phyloP scores from a whole-genome alignment of 2,113 vertebrate genomes.

The Ranitomeya variabilis region DNA sequence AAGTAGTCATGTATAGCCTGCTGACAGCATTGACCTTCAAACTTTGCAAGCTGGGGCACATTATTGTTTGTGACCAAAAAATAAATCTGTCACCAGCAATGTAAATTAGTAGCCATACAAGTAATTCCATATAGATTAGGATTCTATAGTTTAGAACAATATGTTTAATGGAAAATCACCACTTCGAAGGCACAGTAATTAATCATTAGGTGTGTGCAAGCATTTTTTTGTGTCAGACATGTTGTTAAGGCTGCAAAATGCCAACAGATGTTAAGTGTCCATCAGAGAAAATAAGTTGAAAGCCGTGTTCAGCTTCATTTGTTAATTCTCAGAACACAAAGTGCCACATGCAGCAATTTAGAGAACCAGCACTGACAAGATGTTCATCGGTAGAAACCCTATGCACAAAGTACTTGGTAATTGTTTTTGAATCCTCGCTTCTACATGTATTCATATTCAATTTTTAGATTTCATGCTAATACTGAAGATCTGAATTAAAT shows the following conservation, averaged over 20 bases:
- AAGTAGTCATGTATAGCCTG: not conserved
- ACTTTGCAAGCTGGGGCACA: not conserved
- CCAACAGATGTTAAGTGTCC: slow-evolving; percentile 56
- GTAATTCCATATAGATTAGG: slow-evolving; percentile 41
- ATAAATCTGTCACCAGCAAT: slow-evolving; percentile 39
- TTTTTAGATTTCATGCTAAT: slow-evolving; percentile 9
- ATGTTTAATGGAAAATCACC: slow-evolving; percentile 50
- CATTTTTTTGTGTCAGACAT: slow-evolving; percentile 49
- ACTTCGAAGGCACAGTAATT: slow-evolving; percentile 42
- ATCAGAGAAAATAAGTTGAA: slow-evolving; percentile 53
- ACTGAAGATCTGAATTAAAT: not conserved
- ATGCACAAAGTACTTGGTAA: slow-evolving; percentile 8
- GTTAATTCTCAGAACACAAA: slow-evolving; percentile 51
- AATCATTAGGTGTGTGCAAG: slow-evolving; percentile 51
- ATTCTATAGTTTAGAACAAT: slow-evolving; percentile 46
- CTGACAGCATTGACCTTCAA: slow-evolving; percentile 24
- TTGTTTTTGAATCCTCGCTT: slow-evolving; percentile 19
- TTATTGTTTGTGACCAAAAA: not conserved
- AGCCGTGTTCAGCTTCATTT: slow-evolving; percentile 53
- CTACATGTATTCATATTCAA: not conserved
- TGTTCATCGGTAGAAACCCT: not conserved
- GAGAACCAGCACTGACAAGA: slow-evolving; percentile 40
- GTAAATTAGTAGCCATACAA: slow-evolving; percentile 30
- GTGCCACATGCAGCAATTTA: slow-evolving; percentile 50
- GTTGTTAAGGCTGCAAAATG: slow-evolving; percentile 55